These are phyloP conservation scores for Rostratula benghalensis DNA, from an alignment of 2,113 vertebrate species.

Conservation along the genomic window DNA sequence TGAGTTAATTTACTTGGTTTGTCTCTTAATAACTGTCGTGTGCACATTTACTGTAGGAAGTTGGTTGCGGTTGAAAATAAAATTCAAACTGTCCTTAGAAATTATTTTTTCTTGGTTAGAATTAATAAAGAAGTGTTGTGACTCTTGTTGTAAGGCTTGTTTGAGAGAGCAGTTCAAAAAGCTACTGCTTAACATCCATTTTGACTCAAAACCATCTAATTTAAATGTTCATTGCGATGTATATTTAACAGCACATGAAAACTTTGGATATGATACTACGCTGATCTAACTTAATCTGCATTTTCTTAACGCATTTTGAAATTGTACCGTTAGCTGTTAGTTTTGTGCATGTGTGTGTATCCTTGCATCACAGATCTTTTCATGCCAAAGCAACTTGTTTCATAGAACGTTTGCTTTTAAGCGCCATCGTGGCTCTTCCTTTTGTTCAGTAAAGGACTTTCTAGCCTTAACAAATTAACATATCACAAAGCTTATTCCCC, in stretches of 20 bases:
- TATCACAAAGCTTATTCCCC: constrained; percentile 36
- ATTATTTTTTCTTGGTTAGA: neutral
- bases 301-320: neutral
- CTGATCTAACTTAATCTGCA: neutral
- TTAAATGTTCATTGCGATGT: neutral
- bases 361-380: neutral
- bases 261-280: neutral
- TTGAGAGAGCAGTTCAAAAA: neutral
- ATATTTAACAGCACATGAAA: neutral
- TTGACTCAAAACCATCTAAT: neutral
- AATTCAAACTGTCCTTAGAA: neutral
- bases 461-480: constrained; percentile 49
- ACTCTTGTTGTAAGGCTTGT: neutral
- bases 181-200: neutral
- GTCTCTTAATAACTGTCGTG: neutral
- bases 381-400: neutral
- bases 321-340: neutral
- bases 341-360: neutral
- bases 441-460: constrained; percentile 4
- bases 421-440: neutral
- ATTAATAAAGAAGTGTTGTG: neutral
- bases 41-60: neutral
- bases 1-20: neutral
- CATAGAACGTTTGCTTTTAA: constrained; percentile 18
- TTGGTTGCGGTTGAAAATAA: neutral